phyloP scores from a whole-genome alignment of 2,888 invertebrate genomes.

The Dioctria rufipes region DNA sequence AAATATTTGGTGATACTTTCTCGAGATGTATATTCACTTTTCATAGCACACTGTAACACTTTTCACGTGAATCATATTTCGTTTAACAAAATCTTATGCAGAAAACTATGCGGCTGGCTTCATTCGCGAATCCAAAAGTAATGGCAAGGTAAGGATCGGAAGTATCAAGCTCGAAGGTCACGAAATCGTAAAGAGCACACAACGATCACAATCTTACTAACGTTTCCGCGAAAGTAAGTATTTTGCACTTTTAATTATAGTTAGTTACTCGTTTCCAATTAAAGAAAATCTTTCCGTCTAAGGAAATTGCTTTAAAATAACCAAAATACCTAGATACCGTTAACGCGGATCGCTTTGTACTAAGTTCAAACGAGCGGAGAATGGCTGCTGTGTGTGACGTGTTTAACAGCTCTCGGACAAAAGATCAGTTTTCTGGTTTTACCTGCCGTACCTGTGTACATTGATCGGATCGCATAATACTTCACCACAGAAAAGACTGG shows the following conservation, averaged over 20 bases:
- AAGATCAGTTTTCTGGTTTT: slow-evolving; percentile 44
- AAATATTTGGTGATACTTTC: slow-evolving; percentile 33
- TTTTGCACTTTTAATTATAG: not conserved
- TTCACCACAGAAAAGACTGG: slow-evolving; percentile 11
- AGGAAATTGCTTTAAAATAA: slow-evolving; percentile 24
- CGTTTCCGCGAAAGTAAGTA: not conserved
- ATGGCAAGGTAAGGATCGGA: not conserved
- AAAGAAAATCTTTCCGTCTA: slow-evolving; percentile 23
- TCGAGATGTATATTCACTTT: slow-evolving; percentile 24
- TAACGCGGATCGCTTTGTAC: not conserved
- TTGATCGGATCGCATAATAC: slow-evolving; percentile 21
- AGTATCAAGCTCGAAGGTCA: slow-evolving; percentile 13
- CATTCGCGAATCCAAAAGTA: not conserved
- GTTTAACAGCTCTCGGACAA: slow-evolving; percentile 43
- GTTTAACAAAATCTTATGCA: not conserved
- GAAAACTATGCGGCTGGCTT: not conserved
- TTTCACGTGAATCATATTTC: not conserved
- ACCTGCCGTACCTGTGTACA: slow-evolving; percentile 34
- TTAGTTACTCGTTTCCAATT: not conserved
- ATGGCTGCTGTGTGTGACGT: slow-evolving; percentile 28
- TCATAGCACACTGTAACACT: slow-evolving; percentile 37
- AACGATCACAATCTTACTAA: not conserved
- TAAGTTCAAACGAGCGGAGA: not conserved
- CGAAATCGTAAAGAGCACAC: not conserved
- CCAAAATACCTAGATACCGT: slow-evolving; percentile 33